These are phyloP conservation scores for Tylochromis polylepis DNA, from an alignment of 2,113 vertebrate genomes.

Conservation along the genomic window DNA sequence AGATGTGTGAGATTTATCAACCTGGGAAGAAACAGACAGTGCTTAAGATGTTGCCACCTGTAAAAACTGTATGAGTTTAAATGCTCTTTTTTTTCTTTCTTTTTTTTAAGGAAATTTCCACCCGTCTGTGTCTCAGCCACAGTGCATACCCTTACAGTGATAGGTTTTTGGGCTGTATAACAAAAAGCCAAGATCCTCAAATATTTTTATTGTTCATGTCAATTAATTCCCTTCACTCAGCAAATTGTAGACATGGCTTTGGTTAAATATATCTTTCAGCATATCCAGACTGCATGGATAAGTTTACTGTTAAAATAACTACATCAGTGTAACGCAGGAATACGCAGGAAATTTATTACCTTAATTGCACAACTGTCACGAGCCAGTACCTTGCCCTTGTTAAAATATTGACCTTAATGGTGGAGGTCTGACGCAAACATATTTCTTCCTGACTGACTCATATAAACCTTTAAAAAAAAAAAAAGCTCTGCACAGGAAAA, in stretches of 20 bases:
- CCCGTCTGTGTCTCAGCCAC: neutral
- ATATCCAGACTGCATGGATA: neutral
- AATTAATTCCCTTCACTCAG: neutral
- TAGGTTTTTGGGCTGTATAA: neutral
- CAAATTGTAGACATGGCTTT: neutral
- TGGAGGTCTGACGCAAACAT: neutral
- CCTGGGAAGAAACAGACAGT: neutral
- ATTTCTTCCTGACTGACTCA: neutral
- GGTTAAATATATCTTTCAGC: neutral
- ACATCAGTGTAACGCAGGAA: slow-evolving; percentile 5
- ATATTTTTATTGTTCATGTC: neutral
- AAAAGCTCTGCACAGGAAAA: neutral
- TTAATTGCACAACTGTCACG: slow-evolving; percentile 42
- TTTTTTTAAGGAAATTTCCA: neutral
- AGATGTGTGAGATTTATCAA: neutral
- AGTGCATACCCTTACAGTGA: neutral
- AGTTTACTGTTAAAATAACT: neutral
- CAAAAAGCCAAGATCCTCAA: neutral
- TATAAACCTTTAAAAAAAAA: neutral
- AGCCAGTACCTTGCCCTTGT: neutral
- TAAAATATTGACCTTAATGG: neutral
- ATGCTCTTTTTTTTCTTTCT: neutral
- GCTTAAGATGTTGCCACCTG: neutral
- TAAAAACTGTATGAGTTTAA: neutral
- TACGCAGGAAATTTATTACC: slow-evolving; percentile 23